Percentiles rank a stretch among this genome's conserved stretches.
Conservation (phyloP, 2,888 invertebrate genomes). For the Saturnia pavonia region DNA sequence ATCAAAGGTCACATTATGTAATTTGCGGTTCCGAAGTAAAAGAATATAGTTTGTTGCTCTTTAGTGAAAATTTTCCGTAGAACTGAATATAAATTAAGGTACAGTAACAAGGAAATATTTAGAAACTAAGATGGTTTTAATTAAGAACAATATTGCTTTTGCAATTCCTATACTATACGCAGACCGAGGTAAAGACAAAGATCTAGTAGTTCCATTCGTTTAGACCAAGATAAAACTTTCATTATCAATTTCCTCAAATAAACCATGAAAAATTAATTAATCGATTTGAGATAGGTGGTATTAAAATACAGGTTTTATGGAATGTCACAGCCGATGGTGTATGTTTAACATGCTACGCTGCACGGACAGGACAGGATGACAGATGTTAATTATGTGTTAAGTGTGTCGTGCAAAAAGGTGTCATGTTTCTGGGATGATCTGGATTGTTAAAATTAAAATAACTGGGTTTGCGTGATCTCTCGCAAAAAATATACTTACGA, state of each 20-base stretch:
- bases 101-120: too few species aligned
- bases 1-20: background rate
- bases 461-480: too few species aligned
- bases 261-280: background rate
- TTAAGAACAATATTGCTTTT: background rate
- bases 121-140: background rate
- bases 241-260: background rate
- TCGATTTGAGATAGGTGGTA: background rate
- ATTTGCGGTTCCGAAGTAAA: background rate
- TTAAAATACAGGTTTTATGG: background rate
- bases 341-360: background rate
- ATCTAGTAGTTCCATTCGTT: background rate
- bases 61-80: background rate
- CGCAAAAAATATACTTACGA: too few species aligned
- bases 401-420: conserved; percentile 18
- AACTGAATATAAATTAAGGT: too few species aligned
- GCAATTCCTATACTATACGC: background rate
- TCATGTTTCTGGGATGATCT: conserved; percentile 5
- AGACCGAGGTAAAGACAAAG: background rate
- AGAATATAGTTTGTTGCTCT: background rate
- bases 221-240: background rate
- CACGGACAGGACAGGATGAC: conserved; percentile 6
- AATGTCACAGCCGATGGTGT: background rate
- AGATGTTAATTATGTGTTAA: conserved; percentile 12
- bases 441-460: conserved; percentile 10